Evolutionary conservation across 1,140 invertebrate genomes (phyloP).

Genomic region (Lineus longissimus): DNA sequence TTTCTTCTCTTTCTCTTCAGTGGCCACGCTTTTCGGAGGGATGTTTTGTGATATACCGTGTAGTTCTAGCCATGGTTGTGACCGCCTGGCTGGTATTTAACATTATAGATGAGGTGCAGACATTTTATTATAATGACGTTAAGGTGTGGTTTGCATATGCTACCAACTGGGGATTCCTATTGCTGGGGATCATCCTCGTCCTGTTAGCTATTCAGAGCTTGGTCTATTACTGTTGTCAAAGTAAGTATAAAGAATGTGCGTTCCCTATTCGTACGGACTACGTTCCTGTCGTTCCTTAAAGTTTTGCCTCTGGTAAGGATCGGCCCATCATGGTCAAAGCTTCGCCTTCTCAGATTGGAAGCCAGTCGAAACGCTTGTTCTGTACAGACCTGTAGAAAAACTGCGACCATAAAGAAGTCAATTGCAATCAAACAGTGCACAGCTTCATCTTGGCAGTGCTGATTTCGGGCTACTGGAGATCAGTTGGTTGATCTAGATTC

Average conservation of each 20-base stretch:
- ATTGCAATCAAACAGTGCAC: too few species aligned
- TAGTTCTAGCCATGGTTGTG: conserved; percentile 8
- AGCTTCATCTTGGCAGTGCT: too few species aligned
- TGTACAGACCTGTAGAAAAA: too few species aligned
- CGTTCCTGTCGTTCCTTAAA: too few species aligned
- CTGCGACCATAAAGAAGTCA: too few species aligned
- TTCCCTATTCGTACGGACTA: too few species aligned
- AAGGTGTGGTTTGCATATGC: conserved; percentile 13
- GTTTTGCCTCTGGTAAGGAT: too few species aligned
- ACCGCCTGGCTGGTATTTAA: conserved; percentile 11
- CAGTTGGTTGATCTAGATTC: too few species aligned
- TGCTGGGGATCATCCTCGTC: neutral
- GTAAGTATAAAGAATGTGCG: neutral
- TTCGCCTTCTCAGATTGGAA: too few species aligned
- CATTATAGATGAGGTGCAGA: conserved; percentile 3
- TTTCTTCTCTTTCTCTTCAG: neutral
- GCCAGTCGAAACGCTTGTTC: too few species aligned
- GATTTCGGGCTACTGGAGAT: too few species aligned
- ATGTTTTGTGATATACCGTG: conserved; percentile 9
- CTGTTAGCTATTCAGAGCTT: neutral
- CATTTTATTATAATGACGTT: neutral
- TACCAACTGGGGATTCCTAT: conserved; percentile 18
- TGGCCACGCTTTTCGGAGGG: neutral
- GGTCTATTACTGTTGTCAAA: neutral
- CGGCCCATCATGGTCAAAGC: too few species aligned